phyloP scores from a whole-genome alignment of 2,888 invertebrate species.

The Ypsolopha scabrella region DNA sequence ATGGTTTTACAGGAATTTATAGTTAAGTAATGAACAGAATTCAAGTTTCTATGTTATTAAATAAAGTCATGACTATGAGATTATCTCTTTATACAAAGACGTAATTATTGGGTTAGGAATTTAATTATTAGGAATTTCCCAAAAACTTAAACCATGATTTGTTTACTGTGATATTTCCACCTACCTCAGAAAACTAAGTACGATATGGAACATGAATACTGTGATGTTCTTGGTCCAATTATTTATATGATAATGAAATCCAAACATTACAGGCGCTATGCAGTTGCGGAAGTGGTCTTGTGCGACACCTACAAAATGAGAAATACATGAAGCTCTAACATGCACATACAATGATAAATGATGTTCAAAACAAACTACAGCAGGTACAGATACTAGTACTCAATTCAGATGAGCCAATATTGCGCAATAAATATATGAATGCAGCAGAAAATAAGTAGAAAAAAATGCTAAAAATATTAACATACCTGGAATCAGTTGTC shows the following conservation, averaged over 20 bases:
- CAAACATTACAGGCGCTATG: constrained; percentile 24
- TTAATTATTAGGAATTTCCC: too few species aligned
- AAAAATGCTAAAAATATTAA: constrained; percentile 3
- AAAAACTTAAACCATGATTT: too few species aligned
- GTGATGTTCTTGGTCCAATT: constrained; percentile 38
- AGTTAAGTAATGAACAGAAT: too few species aligned
- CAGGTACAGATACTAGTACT: too few species aligned
- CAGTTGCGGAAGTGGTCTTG: constrained; percentile 6
- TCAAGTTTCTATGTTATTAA: too few species aligned
- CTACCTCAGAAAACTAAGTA: constrained; percentile 45
- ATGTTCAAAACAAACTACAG: constrained; percentile 5
- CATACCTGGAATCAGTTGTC: constrained; percentile 45
- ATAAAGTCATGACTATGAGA: too few species aligned
- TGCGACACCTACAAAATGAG: constrained; percentile 25
- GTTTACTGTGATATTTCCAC: constrained; percentile 4
- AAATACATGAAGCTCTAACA: constrained; percentile 8
- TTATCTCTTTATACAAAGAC: too few species aligned
- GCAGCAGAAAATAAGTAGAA: constrained; percentile 10
- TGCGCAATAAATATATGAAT: constrained; percentile 24
- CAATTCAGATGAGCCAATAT: neutral
- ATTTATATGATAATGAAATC: constrained; percentile 28
- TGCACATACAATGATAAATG: constrained; percentile 1
- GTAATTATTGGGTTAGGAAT: too few species aligned
- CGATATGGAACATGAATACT: constrained; percentile 39
- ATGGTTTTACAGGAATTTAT: too few species aligned